Evolutionary conservation across 2,888 invertebrate species (phyloP).

Genomic region (Orthosia gothica): DNA sequence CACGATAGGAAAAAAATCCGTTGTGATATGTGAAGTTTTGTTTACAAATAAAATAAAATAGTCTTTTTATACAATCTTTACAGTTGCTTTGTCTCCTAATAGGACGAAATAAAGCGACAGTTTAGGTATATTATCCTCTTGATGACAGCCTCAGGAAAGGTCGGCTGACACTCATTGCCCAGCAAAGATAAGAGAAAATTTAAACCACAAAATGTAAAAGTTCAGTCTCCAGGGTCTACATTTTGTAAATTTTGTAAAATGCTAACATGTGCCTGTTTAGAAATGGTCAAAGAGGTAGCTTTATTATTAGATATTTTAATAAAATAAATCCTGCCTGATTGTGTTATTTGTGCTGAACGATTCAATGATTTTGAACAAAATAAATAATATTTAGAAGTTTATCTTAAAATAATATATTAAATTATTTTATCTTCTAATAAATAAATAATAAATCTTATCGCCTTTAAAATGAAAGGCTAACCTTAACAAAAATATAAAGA

Average conservation of each 20-base stretch:
- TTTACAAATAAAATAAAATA: background rate
- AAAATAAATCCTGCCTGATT: background rate
- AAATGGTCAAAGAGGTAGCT: background rate
- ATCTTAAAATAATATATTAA: no score
- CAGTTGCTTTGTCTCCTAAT: background rate
- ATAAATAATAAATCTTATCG: no score
- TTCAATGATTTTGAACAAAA: background rate
- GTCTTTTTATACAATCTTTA: background rate
- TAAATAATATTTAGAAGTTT: background rate
- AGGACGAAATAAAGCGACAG: background rate
- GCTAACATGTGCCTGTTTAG: background rate
- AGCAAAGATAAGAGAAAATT: constrained; percentile 4
- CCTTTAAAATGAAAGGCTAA: no score
- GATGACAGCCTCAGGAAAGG: constrained; percentile 1
- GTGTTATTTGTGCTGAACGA: background rate
- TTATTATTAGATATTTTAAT: background rate
- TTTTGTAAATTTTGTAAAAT: constrained; percentile 12
- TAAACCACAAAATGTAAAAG: background rate
- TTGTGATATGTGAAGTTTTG: no score
- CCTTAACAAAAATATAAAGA: no score
- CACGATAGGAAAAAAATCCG: no score
- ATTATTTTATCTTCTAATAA: no score
- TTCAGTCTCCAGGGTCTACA: background rate
- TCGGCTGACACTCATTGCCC: background rate
- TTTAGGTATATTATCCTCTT: constrained; percentile 4